Conservation (phyloP, 2,113 vertebrate genomes). For the Dasyornis broadbenti region DNA sequence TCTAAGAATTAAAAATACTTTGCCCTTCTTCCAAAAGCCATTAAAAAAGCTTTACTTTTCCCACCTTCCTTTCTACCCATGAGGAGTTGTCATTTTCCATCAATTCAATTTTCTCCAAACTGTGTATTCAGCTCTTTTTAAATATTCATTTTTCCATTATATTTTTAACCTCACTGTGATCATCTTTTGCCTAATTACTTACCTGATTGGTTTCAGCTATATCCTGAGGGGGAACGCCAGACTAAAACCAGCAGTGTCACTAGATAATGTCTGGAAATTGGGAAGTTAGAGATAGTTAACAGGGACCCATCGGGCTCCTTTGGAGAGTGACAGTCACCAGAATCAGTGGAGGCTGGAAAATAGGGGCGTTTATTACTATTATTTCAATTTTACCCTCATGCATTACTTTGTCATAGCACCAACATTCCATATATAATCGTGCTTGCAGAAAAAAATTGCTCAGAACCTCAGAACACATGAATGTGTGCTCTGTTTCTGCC, state of each 20-base stretch:
- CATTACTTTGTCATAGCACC: background rate
- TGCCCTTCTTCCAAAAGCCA: background rate
- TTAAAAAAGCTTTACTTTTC: background rate
- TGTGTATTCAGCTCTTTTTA: conserved; percentile 37
- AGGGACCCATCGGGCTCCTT: background rate
- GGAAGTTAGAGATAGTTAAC: background rate
- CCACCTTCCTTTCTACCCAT: background rate
- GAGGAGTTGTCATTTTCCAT: background rate
- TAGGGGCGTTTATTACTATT: fast-evolving
- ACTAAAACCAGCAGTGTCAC: background rate
- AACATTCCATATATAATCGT: background rate
- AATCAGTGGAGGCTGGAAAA: background rate
- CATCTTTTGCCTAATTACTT: conserved; percentile 11
- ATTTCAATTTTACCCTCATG: background rate
- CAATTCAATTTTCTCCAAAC: conserved; percentile 2
- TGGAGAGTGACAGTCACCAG: background rate
- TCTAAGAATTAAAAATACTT: background rate
- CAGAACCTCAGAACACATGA: background rate
- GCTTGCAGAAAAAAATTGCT: background rate
- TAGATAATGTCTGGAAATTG: background rate
- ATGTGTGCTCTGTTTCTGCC: background rate
- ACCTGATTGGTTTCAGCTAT: conserved; percentile 11
- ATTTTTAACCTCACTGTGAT: conserved; percentile 46
- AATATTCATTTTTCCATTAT: conserved; percentile 50
- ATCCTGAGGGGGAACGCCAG: background rate